Conservation (phyloP, 2,113 vertebrate genomes). For the Thermophis baileyi region DNA sequence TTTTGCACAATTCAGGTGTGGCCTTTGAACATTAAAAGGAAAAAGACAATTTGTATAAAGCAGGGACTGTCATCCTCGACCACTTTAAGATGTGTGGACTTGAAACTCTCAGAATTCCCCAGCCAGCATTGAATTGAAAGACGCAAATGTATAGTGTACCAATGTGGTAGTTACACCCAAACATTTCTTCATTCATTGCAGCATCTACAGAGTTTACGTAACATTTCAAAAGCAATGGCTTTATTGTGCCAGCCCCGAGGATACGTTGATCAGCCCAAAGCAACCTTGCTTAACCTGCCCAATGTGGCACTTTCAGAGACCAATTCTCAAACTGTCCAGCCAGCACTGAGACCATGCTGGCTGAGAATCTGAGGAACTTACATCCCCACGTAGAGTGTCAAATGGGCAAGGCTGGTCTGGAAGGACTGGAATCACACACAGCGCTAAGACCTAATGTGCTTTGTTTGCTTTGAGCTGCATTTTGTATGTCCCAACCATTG, state of each 20-base stretch:
- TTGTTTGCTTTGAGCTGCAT: neutral
- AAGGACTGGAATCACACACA: neutral
- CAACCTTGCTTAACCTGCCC: neutral
- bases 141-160: neutral
- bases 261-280: neutral
- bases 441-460: neutral
- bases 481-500: neutral
- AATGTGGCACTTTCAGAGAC: neutral
- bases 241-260: neutral
- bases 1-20: neutral
- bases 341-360: neutral
- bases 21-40: neutral
- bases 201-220: neutral
- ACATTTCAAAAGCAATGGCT: neutral
- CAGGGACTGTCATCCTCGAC: neutral
- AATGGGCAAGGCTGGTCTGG: neutral
- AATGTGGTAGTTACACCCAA: neutral
- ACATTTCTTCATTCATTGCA: neutral
- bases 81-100: neutral
- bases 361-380: neutral
- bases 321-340: neutral
- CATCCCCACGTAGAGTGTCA: neutral
- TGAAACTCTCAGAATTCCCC: neutral
- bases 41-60: neutral
- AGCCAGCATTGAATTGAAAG: neutral